These are phyloP conservation scores for Ctenicera cuprea DNA, from an alignment of 2,888 invertebrate genomes.

Conservation along the genomic window DNA sequence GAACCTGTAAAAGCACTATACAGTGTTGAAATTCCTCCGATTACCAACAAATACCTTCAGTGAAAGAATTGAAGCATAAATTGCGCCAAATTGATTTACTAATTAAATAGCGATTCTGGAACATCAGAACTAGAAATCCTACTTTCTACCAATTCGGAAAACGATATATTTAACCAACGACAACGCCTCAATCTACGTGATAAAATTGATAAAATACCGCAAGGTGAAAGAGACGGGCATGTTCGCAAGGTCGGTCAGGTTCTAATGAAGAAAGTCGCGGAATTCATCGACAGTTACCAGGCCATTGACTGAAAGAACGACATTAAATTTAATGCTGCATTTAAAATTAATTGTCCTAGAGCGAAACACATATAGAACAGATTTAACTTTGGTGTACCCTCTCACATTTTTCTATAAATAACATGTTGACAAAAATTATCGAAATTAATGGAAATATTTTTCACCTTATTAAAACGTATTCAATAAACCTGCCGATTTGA, in stretches of 20 bases:
- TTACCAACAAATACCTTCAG: no score
- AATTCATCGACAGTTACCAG: conserved; percentile 30
- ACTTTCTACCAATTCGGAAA: conserved; percentile 4
- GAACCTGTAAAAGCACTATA: no score
- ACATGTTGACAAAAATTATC: no score
- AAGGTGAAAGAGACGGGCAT: conserved; percentile 41
- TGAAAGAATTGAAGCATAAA: no score
- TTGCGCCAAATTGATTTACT: no score
- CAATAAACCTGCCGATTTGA: background rate
- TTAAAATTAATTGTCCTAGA: conserved; percentile 1
- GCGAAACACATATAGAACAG: background rate
- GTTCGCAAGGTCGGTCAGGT: conserved; percentile 35
- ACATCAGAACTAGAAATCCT: no score
- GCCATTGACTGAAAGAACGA: conserved; percentile 26
- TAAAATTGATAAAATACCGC: conserved; percentile 30
- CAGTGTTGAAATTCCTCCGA: no score
- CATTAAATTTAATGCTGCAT: background rate
- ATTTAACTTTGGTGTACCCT: no score
- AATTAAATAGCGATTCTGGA: no score
- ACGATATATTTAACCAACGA: background rate
- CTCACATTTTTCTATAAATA: background rate
- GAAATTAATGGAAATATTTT: no score
- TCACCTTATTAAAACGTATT: no score
- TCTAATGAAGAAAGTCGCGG: conserved; percentile 37
- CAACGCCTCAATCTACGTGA: background rate